Percentiles rank a stretch among this genome's conserved stretches.
phyloP scores from a whole-genome alignment of 2,797 vertebrate species.

The Chaunax sp. region DNA sequence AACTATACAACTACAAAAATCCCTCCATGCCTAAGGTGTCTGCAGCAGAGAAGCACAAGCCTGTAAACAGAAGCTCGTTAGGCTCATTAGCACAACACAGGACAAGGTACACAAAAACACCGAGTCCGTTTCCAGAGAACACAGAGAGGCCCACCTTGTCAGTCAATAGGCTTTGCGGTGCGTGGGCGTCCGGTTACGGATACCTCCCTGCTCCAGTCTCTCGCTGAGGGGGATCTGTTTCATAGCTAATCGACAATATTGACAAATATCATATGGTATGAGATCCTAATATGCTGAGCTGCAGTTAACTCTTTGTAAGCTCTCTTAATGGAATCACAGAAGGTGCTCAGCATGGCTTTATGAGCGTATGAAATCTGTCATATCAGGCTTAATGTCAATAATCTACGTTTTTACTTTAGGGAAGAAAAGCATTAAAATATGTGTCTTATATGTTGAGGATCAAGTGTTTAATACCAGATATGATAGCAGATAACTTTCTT shows the following conservation, averaged over 20 bases:
- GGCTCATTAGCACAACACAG: constrained; percentile 59
- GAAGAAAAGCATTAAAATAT: not conserved
- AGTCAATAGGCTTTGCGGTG: constrained; percentile 62
- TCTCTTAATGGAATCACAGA: not conserved
- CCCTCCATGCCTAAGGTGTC: constrained; percentile 54
- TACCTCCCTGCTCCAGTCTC: constrained; percentile 64
- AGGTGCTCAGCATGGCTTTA: no score
- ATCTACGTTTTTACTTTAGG: no score
- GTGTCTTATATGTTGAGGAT: not conserved
- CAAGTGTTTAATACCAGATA: not conserved
- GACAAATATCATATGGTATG: constrained; percentile 76
- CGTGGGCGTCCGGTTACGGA: constrained; percentile 74
- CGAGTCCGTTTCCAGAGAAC: constrained; percentile 22
- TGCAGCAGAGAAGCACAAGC: constrained; percentile 37
- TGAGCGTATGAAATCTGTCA: no score
- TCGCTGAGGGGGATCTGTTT: constrained; percentile 75
- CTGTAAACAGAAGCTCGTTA: constrained; percentile 66
- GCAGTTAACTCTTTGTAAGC: constrained; percentile 60
- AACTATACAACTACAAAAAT: constrained; percentile 32
- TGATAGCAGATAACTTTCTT: not conserved
- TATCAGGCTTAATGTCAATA: no score
- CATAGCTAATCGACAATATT: constrained; percentile 80
- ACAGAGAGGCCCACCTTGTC: constrained; percentile 70
- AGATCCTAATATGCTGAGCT: constrained; percentile 46
- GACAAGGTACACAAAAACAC: constrained; percentile 2